A percentile compares a stretch with the other conserved stretches of the same genome.
Evolutionary conservation across 2,888 invertebrate genomes (phyloP).

Genomic region (Gnatocerus cornutus): DNA sequence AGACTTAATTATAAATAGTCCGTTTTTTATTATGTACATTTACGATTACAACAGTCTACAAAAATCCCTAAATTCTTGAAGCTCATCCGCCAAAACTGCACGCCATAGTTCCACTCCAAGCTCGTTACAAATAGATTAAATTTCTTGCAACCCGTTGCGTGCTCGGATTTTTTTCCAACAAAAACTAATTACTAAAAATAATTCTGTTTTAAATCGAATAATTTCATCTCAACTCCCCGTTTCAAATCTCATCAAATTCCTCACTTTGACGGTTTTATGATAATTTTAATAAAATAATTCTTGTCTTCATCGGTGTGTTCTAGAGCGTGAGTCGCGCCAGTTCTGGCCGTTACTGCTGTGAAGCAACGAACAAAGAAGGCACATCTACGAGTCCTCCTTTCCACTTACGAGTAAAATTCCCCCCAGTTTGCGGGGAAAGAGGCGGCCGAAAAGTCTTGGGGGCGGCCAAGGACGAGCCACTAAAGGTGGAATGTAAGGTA

Average conservation of each 20-base stretch:
- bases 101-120: background rate
- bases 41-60: conserved; percentile 9
- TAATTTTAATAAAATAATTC: conserved; percentile 31
- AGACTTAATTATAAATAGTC: too few species aligned
- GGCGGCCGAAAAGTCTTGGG: conserved; percentile 72
- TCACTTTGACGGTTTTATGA: conserved; percentile 20
- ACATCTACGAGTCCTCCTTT: conserved; percentile 84
- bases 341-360: conserved; percentile 84
- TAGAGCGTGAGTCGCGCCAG: conserved; percentile 81
- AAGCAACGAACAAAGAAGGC: conserved; percentile 85
- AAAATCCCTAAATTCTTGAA: background rate
- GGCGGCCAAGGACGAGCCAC: conserved; percentile 74
- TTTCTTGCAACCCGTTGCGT: conserved; percentile 10
- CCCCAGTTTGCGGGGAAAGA: conserved; percentile 72
- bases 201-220: conserved; percentile 9
- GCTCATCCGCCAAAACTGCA: conserved; percentile 27
- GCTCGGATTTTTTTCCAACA: background rate
- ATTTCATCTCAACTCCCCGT: conserved; percentile 19
- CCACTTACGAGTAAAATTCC: conserved; percentile 82
- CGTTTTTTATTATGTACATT: conserved; percentile 20
- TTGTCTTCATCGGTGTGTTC: conserved; percentile 6
- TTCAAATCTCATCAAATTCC: conserved; percentile 13
- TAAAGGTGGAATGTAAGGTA: conserved; percentile 72
- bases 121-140: conserved; percentile 29
- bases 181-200: background rate